These are phyloP conservation scores for Asobara japonica DNA, from an alignment of 1,140 invertebrate species.

Conservation along the genomic window DNA sequence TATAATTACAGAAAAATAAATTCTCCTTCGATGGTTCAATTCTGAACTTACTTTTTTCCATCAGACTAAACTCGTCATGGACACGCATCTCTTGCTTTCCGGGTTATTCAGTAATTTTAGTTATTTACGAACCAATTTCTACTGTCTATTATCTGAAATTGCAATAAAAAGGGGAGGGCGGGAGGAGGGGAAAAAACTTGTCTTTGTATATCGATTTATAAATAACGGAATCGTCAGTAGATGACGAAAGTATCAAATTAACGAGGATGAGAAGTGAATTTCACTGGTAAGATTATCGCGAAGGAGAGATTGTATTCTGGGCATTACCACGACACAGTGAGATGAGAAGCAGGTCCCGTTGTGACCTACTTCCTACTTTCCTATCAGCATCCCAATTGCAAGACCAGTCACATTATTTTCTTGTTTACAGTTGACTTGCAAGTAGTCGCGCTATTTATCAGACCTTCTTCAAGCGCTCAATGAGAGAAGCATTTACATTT, in stretches of 20 bases:
- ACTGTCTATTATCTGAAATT: conserved; percentile 9
- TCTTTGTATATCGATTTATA: too few species aligned
- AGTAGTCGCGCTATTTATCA: too few species aligned
- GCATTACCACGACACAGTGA: conserved; percentile 52
- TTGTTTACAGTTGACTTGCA: too few species aligned
- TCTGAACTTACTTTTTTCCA: conserved; percentile 18
- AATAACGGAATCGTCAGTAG: background rate
- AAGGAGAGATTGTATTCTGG: conserved; percentile 30
- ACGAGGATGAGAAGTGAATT: conserved; percentile 11
- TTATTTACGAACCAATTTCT: conserved; percentile 29
- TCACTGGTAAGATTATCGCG: conserved; percentile 1
- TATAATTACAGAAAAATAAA: background rate
- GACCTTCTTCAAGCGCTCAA: too few species aligned
- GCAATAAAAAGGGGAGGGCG: background rate
- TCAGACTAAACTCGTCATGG: conserved; percentile 21
- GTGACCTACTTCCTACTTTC: conserved; percentile 62
- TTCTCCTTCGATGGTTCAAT: background rate
- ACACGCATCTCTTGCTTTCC: conserved; percentile 35
- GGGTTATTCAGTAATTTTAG: conserved; percentile 35
- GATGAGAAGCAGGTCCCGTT: conserved; percentile 65
- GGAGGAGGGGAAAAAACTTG: too few species aligned
- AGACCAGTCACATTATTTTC: background rate
- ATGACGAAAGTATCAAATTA: background rate
- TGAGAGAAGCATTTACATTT: too few species aligned
- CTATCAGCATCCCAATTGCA: conserved; percentile 38